Percentiles rank a stretch among this genome's conserved stretches.
phyloP scores from a whole-genome alignment of 2,888 invertebrate genomes.

The Coecobrya sp. region DNA sequence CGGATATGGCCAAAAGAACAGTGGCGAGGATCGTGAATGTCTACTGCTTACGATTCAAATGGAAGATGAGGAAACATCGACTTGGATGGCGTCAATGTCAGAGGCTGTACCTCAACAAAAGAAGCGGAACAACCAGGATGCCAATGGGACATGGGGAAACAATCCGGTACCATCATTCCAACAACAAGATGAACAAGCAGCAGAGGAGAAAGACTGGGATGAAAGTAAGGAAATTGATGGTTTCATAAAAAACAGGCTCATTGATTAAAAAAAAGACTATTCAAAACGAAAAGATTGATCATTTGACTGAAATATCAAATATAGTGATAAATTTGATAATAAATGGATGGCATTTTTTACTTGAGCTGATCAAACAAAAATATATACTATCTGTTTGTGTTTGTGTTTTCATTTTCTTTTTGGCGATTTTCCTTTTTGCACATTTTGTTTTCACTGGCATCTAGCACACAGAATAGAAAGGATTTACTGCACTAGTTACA shows the following conservation, averaged over 20 bases:
- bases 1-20: not conserved
- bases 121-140: not conserved
- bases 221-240: slow-evolving; percentile 30
- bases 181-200: not conserved
- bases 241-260: not conserved
- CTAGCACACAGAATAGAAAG: not conserved
- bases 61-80: not conserved
- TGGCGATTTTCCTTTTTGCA: not conserved
- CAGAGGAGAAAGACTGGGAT: not conserved
- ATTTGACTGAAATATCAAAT: not conserved
- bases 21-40: not conserved
- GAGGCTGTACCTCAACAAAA: not conserved
- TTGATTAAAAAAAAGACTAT: not conserved
- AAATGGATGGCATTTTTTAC: slow-evolving; percentile 2
- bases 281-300: not conserved
- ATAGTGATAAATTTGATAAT: too few species aligned
- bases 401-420: not conserved
- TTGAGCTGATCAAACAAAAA: not conserved
- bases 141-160: not conserved
- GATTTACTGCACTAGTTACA: not conserved
- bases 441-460: not conserved
- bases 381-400: too few species aligned
- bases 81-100: not conserved
- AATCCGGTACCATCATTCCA: not conserved
- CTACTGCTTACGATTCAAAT: not conserved